Conservation (phyloP, 2,888 invertebrate species). For the Athripsodes cinereus region DNA sequence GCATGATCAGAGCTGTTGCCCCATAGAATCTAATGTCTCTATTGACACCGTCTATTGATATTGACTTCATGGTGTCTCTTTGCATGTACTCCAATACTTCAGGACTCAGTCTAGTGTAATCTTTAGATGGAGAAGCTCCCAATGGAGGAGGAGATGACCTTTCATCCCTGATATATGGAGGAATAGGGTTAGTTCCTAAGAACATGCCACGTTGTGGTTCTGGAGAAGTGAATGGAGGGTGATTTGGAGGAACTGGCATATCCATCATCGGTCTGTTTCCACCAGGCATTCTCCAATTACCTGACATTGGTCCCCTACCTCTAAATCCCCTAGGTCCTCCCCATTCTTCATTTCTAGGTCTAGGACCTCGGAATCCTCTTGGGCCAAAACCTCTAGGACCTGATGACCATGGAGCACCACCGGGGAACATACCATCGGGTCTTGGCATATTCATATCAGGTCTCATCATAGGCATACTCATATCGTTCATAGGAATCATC, state of each 20-base stretch:
- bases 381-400: constrained; percentile 14
- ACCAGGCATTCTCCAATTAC: constrained; percentile 33
- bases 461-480: constrained; percentile 15
- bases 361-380: constrained; percentile 39
- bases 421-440: background rate
- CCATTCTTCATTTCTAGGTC: constrained; percentile 40
- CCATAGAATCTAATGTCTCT: constrained; percentile 84
- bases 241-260: constrained; percentile 30
- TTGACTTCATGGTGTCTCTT: constrained; percentile 67
- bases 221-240: constrained; percentile 33
- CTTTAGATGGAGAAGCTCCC: constrained; percentile 38
- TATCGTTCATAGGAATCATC: background rate
- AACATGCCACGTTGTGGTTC: constrained; percentile 38
- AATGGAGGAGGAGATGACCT: constrained; percentile 38
- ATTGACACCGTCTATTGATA: constrained; percentile 74
- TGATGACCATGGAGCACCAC: background rate
- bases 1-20: constrained; percentile 75
- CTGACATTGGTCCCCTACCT: constrained; percentile 36
- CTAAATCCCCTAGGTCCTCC: constrained; percentile 33
- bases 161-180: constrained; percentile 37
- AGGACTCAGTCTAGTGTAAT: constrained; percentile 39
- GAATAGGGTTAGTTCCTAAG: constrained; percentile 39
- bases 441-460: background rate
- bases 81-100: constrained; percentile 44
- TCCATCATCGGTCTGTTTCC: constrained; percentile 33